Evolutionary conservation across 1,140 invertebrate genomes (phyloP).

Genomic region (Sminthurinus signatus): DNA sequence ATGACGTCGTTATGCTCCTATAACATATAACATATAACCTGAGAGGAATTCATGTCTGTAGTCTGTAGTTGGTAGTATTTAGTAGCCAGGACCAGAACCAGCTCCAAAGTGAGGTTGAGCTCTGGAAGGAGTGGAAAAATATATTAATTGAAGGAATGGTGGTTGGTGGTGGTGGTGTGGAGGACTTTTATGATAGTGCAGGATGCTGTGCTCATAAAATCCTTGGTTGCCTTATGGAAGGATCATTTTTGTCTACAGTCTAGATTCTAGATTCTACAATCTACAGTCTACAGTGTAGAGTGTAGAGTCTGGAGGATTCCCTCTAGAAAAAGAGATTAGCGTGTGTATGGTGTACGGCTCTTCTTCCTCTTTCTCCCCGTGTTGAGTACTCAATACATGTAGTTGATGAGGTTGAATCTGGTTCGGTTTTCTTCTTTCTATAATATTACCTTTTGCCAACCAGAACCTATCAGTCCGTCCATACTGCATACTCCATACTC

Average conservation of each 20-base stretch:
- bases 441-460: not conserved
- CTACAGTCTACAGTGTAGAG: too few relatives aligned
- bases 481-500: not conserved
- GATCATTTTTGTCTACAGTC: slow-evolving; percentile 32
- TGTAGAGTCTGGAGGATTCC: slow-evolving; percentile 14
- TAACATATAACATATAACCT: too few relatives aligned
- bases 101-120: not conserved
- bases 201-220: slow-evolving; percentile 33
- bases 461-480: not conserved
- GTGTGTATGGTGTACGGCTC: slow-evolving; percentile 16
- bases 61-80: too few relatives aligned
- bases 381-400: too few relatives aligned
- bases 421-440: slow-evolving; percentile 6
- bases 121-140: slow-evolving; percentile 16
- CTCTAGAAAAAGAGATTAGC: slow-evolving; percentile 27
- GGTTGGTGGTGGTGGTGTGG: slow-evolving; percentile 20
- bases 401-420: slow-evolving; percentile 14
- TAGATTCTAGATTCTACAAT: too few relatives aligned
- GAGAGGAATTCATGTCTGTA: too few relatives aligned
- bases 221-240: slow-evolving; percentile 24
- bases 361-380: too few relatives aligned
- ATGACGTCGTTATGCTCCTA: too few relatives aligned
- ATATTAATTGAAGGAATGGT: slow-evolving; percentile 36
- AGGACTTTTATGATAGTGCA: slow-evolving; percentile 34
- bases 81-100: too few relatives aligned